Percentiles rank a stretch among this genome's conserved stretches.
These are phyloP conservation scores for Lutjanus campechanus DNA, from an alignment of 2,797 vertebrate species.

Conservation along the genomic window DNA sequence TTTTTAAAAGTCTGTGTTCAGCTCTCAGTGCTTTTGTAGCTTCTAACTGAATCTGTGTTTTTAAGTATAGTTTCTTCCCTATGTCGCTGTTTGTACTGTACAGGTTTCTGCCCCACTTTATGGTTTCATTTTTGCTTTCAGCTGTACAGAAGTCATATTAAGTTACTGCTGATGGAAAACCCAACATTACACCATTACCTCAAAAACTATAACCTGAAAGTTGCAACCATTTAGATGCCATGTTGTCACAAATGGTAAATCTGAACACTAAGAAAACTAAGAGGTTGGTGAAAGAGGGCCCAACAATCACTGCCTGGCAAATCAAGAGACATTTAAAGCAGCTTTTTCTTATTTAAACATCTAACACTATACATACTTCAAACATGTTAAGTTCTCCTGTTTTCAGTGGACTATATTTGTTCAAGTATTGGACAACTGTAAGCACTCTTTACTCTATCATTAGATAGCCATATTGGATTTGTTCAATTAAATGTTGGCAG, in stretches of 20 bases:
- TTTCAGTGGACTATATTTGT: slow-evolving; percentile 6
- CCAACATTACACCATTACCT: no score
- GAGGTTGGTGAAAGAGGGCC: background rate
- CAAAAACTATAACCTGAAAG: no score
- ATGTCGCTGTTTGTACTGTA: no score
- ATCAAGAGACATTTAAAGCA: slow-evolving; percentile 9
- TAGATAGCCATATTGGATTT: slow-evolving; percentile 45
- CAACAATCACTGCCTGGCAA: background rate
- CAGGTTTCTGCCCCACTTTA: no score
- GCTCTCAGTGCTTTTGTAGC: no score
- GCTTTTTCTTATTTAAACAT: slow-evolving; percentile 14
- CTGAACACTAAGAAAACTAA: background rate
- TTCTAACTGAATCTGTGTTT: no score
- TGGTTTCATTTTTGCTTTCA: no score
- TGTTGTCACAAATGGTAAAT: slow-evolving; percentile 1
- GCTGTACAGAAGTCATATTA: no score
- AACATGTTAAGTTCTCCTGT: slow-evolving; percentile 5
- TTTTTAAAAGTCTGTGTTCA: no score
- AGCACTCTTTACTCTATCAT: slow-evolving; percentile 41
- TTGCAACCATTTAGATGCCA: background rate
- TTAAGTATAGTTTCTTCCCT: no score
- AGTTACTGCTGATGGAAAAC: no score
- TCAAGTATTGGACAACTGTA: slow-evolving; percentile 22
- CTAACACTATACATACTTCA: background rate
- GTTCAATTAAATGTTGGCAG: slow-evolving; percentile 49